phyloP scores from a whole-genome alignment of 2,113 vertebrate genomes.

The Hemichromis elongatus region DNA sequence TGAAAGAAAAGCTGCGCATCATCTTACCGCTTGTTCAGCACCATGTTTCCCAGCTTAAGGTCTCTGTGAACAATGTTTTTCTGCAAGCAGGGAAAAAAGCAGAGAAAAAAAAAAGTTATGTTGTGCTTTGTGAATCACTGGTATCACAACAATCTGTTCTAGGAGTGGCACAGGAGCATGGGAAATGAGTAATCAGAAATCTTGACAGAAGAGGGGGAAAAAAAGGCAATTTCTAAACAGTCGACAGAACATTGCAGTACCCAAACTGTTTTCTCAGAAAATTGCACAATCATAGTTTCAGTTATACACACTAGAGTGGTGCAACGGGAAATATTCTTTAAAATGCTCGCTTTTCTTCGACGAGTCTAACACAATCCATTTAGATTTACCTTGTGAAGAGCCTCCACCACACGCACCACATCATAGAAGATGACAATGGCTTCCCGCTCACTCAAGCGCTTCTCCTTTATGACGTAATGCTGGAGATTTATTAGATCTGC shows the following conservation, averaged over 20 bases:
- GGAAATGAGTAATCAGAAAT: slow-evolving; percentile 41
- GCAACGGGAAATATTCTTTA: neutral
- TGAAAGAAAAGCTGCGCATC: neutral
- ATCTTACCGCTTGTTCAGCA: slow-evolving; percentile 97
- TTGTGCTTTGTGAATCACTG: slow-evolving; percentile 16
- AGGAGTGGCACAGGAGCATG: slow-evolving; percentile 32
- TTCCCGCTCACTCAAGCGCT: slow-evolving; percentile 92
- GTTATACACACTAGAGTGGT: neutral
- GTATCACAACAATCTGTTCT: slow-evolving; percentile 35
- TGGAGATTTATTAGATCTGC: slow-evolving; percentile 98
- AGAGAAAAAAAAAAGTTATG: neutral
- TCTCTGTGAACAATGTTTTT: slow-evolving; percentile 99
- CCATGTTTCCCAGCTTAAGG: slow-evolving; percentile 99
- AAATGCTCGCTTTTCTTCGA: neutral
- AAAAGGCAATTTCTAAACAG: neutral
- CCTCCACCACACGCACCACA: slow-evolving; percentile 96
- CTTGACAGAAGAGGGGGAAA: neutral
- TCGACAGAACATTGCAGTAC: neutral
- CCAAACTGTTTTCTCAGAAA: neutral
- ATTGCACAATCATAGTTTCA: neutral
- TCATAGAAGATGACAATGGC: slow-evolving; percentile 98
- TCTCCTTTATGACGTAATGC: slow-evolving; percentile 99
- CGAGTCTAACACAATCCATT: neutral
- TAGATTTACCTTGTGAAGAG: slow-evolving; percentile 88
- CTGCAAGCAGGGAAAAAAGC: slow-evolving; percentile 68